Evolutionary conservation across 2,888 invertebrate species (phyloP).

Genomic region (Beris chalybata): DNA sequence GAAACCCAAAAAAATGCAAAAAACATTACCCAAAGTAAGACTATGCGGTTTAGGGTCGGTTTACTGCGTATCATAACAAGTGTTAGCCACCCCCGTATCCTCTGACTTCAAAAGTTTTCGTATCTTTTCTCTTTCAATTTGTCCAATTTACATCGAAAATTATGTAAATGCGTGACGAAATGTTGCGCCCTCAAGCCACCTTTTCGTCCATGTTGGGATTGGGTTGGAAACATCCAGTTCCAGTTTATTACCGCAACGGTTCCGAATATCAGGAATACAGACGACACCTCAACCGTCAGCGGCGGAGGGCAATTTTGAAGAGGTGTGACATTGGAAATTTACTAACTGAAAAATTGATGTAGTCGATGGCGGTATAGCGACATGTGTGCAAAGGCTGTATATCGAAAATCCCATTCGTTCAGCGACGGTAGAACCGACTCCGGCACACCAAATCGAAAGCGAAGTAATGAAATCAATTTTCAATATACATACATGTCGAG

Average conservation of each 20-base stretch:
- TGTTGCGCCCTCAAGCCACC: constrained; percentile 14
- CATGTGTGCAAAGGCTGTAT: not conserved
- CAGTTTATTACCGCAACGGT: not conserved
- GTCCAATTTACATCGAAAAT: constrained; percentile 40
- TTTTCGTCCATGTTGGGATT: not conserved
- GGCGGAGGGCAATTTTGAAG: not conserved
- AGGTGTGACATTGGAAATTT: constrained; percentile 14
- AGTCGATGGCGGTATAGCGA: not conserved
- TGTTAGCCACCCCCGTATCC: constrained; percentile 24
- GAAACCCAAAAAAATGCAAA: not conserved
- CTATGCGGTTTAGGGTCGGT: constrained; percentile 25
- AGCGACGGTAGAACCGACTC: not conserved
- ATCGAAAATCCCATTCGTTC: constrained; percentile 15
- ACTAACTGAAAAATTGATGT: constrained; percentile 21
- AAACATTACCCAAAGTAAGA: constrained; percentile 18
- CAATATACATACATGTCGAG: constrained; percentile 34
- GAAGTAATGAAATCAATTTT: constrained; percentile 39
- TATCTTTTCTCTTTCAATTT: constrained; percentile 39
- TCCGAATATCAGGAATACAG: not conserved
- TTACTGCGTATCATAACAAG: constrained; percentile 33
- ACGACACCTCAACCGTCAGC: not conserved
- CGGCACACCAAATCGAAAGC: constrained; percentile 32
- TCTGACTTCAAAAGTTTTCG: constrained; percentile 13
- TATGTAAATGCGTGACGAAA: constrained; percentile 36
- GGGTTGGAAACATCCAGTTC: not conserved